These are phyloP conservation scores for Coturnix japonica DNA, from an alignment of 2,113 vertebrate genomes.

Conservation along the genomic window DNA sequence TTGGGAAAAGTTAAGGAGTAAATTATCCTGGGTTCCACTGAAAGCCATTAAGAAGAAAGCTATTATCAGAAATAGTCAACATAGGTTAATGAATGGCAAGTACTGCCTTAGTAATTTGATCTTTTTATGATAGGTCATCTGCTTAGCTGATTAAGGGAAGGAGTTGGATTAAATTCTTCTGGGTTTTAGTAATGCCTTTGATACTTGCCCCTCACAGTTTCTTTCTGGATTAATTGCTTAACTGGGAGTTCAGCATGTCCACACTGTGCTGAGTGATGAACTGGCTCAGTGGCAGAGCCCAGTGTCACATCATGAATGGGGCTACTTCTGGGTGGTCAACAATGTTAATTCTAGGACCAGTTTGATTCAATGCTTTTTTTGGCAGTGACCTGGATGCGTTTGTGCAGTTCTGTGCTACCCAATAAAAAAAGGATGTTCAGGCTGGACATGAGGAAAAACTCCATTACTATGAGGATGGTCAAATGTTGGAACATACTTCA, in stretches of 20 bases:
- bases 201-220: no score
- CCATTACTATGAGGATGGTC: not conserved
- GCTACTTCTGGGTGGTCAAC: not conserved
- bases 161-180: no score
- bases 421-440: not conserved
- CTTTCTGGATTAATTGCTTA: not conserved
- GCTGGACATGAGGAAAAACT: not conserved
- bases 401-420: not conserved
- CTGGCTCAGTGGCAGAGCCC: not conserved
- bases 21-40: not conserved
- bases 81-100: not conserved
- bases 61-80: not conserved
- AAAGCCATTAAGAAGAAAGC: not conserved
- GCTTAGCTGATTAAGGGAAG: no score
- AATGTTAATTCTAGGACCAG: not conserved
- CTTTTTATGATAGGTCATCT: no score
- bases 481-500: not conserved
- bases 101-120: no score
- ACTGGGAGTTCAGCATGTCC: not conserved
- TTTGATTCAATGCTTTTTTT: not conserved
- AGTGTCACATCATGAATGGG: not conserved
- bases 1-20: not conserved
- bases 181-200: no score
- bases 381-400: not conserved
- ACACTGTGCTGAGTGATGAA: not conserved